Evolutionary conservation across 2,888 invertebrate genomes (phyloP).

Genomic region (Trichopria drosophilae): DNA sequence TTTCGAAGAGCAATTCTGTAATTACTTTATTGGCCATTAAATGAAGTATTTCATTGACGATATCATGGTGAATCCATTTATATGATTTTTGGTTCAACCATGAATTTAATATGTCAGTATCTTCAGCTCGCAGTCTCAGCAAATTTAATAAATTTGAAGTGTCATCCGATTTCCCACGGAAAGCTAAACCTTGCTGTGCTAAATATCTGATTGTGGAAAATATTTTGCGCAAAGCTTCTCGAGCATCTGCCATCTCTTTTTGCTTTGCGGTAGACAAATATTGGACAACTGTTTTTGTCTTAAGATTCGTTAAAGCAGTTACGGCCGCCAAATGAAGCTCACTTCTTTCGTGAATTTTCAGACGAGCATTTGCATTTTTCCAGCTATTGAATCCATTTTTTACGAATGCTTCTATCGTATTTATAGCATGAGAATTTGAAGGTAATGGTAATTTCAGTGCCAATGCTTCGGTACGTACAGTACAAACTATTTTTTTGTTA

Average conservation of each 20-base stretch:
- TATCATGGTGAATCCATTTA: conserved; percentile 9
- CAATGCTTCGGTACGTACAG: conserved; percentile 14
- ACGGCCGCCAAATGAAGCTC: conserved; percentile 16
- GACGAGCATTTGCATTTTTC: conserved; percentile 24
- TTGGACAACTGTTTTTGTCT: conserved; percentile 11
- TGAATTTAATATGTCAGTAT: conserved; percentile 15
- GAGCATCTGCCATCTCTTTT: conserved; percentile 21
- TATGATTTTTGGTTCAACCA: conserved; percentile 13
- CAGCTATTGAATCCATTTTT: conserved; percentile 24
- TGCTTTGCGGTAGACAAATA: conserved; percentile 18
- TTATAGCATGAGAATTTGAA: conserved; percentile 3
- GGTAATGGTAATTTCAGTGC: conserved; percentile 18
- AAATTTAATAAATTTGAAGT: conserved; percentile 30
- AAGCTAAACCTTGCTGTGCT: conserved; percentile 21
- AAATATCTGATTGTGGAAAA: conserved; percentile 17
- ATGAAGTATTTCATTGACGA: conserved; percentile 12
- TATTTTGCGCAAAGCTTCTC: conserved; percentile 22
- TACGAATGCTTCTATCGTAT: conserved; percentile 22
- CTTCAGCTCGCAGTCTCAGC: conserved; percentile 24
- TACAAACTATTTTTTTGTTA: conserved; percentile 15
- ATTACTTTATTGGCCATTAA: conserved; percentile 4
- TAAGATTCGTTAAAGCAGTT: conserved; percentile 18
- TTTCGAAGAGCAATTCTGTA: conserved; percentile 4
- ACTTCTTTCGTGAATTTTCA: conserved; percentile 19
- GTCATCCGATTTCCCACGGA: conserved; percentile 19